Base-by-base conservation (phyloP, 1,140 invertebrate species). In the Cataglyphis hispanica region DNA sequence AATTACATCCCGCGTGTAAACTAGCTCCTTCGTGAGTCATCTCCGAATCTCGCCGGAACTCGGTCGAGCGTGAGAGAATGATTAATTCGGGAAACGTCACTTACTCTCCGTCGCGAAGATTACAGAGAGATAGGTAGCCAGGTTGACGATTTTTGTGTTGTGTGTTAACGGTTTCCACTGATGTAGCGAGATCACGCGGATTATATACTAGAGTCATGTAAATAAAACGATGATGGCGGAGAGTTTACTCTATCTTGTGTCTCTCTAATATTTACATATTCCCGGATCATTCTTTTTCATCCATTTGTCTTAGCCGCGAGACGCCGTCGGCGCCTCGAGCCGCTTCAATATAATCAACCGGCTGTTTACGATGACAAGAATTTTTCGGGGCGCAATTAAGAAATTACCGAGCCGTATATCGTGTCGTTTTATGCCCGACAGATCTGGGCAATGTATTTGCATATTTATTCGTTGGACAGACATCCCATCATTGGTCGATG, bases 401-500 rank as follows among this genome's bases (percentile, higher is more conserved):
- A 95, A 95, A 95, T 95, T 95, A 94, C 94, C 93, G 87, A 90
- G 86, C 91, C 94, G 92, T 94, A 95, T 94, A 95, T 95, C 92
- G 92, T 93, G 67, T 64, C 90, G 91, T 93, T 95, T 95, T 95
- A 95, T 94, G 92, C 87, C 86, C 86, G 46, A 76, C 84, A 85
- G n/a, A 19, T 87, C 80, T 75, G 90, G 88, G 87, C 86, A 90
- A 89, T 88, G 89, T 92, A 94, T 94, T 92, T 92, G 93, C 93
- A 93, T 93, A 93, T 91, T 93, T 93, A 91, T 91, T 89, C 88
- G 89, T 88, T 77, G 88, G 25, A 22, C 56, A 37, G 22, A 64
- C 40, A 25, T 70, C 13, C 60, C 40, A 75, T 46, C 43, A 46
- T 84, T 75, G 80, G 27, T 11, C 75, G 53, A 58, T 61, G 81